Conservation (phyloP, 2,888 invertebrate genomes). For the Hofmannophila pseudospretella region DNA sequence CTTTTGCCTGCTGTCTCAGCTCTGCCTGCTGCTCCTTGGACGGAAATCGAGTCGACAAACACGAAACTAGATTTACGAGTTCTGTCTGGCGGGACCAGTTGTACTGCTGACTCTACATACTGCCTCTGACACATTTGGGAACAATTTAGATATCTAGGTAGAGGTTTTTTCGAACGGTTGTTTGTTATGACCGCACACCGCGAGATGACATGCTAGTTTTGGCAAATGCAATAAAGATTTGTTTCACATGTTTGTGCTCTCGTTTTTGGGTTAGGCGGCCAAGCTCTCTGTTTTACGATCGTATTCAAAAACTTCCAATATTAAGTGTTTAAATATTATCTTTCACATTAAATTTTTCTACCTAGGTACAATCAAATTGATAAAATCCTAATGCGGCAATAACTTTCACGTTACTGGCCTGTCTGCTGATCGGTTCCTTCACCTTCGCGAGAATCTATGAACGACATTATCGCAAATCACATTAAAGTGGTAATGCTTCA, state of each 20-base stretch:
- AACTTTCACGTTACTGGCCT: slow-evolving; percentile 8
- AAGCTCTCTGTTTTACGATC: too few relatives aligned
- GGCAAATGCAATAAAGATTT: neutral
- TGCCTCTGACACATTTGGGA: slow-evolving; percentile 31
- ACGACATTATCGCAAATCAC: slow-evolving; percentile 7
- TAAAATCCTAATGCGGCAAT: slow-evolving; percentile 2
- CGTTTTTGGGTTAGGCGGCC: neutral
- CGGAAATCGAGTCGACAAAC: slow-evolving; percentile 42
- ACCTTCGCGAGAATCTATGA: slow-evolving; percentile 6
- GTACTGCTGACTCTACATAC: slow-evolving; percentile 16
- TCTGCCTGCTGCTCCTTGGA: slow-evolving; percentile 29
- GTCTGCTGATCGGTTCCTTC: slow-evolving; percentile 6
- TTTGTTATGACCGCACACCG: neutral
- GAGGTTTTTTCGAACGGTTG: neutral
- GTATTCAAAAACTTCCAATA: too few relatives aligned
- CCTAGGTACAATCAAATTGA: too few relatives aligned
- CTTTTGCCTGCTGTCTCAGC: slow-evolving; percentile 25
- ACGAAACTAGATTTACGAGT: slow-evolving; percentile 47
- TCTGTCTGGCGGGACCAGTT: slow-evolving; percentile 30
- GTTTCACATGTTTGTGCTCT: neutral
- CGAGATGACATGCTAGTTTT: neutral
- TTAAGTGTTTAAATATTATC: too few relatives aligned
- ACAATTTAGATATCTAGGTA: slow-evolving; percentile 24
- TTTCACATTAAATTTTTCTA: too few relatives aligned
- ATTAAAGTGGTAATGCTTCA: slow-evolving; percentile 14